These are phyloP conservation scores for Proisotoma minuta DNA, from an alignment of 2,888 invertebrate species.

Conservation along the genomic window DNA sequence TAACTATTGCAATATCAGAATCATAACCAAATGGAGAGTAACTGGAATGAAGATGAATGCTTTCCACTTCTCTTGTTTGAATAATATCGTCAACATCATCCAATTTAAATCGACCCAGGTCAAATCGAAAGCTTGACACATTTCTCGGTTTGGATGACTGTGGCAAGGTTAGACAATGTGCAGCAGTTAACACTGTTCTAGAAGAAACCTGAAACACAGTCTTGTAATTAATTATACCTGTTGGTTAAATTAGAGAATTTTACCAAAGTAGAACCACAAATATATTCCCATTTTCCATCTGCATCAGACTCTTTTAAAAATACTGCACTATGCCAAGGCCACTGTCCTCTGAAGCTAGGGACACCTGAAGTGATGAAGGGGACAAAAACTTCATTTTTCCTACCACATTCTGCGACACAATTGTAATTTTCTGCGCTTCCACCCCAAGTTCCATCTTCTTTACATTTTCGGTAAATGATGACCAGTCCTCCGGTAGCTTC, in stretches of 20 bases:
- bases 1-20: slow-evolving; percentile 59
- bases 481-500: slow-evolving; percentile 31
- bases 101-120: slow-evolving; percentile 37
- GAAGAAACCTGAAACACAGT: background rate
- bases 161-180: slow-evolving; percentile 38
- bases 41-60: slow-evolving; percentile 27
- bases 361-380: slow-evolving; percentile 35
- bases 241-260: background rate
- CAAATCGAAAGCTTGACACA: slow-evolving; percentile 26
- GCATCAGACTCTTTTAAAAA: slow-evolving; percentile 10
- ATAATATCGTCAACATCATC: slow-evolving; percentile 39
- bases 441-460: slow-evolving; percentile 40
- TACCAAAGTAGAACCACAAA: slow-evolving; percentile 63
- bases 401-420: slow-evolving; percentile 40
- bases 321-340: slow-evolving; percentile 64
- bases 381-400: slow-evolving; percentile 27
- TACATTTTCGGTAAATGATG: slow-evolving; percentile 35
- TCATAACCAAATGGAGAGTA: slow-evolving; percentile 42
- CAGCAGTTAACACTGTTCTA: slow-evolving; percentile 33
- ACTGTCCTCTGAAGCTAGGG: slow-evolving; percentile 57
- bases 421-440: slow-evolving; percentile 31
- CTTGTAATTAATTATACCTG: background rate
- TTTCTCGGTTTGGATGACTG: slow-evolving; percentile 15
- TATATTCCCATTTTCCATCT: slow-evolving; percentile 52
- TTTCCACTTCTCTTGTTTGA: slow-evolving; percentile 31